A percentile compares a stretch with the other conserved stretches of the same genome.
phyloP scores from a whole-genome alignment of 2,797 vertebrate genomes.

The Tokudaia muenninki region DNA sequence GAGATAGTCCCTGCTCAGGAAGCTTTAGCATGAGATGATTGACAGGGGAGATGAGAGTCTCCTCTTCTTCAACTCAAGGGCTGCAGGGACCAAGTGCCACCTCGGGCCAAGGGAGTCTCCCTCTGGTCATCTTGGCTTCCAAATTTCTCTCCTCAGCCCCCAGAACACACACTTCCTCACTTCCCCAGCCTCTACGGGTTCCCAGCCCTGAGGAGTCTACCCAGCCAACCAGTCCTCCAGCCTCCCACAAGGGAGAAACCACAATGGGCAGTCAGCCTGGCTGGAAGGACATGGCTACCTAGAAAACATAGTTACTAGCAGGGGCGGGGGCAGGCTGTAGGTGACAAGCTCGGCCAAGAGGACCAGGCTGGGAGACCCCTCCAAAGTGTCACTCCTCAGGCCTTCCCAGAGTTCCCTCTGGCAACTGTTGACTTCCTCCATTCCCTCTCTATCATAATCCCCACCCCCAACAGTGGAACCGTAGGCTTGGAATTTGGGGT shows the following conservation, averaged over 20 bases:
- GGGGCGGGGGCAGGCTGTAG: fast-evolving
- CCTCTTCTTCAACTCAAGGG: not conserved
- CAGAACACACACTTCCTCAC: not conserved
- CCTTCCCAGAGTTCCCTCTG: not conserved
- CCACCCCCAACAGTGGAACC: not conserved
- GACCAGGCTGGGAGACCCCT: not conserved
- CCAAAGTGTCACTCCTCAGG: not conserved
- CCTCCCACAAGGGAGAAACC: not conserved
- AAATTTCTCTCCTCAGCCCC: not conserved
- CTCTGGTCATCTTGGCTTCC: not conserved
- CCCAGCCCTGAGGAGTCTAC: not conserved
- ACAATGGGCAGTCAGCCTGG: not conserved
- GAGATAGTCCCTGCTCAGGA: slow-evolving; percentile 36
- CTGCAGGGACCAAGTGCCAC: too few species aligned
- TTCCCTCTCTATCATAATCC: not conserved
- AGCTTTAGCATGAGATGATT: not conserved
- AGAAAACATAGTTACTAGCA: not conserved
- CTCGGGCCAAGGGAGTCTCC: not conserved
- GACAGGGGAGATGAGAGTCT: not conserved
- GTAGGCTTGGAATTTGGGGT: not conserved
- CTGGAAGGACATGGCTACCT: not conserved
- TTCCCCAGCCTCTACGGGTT: not conserved
- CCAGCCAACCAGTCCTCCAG: not conserved
- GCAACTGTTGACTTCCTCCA: not conserved
- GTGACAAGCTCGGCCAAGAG: not conserved